Base-by-base conservation (phyloP, 2,113 vertebrate species). In the Murina feae region DNA sequence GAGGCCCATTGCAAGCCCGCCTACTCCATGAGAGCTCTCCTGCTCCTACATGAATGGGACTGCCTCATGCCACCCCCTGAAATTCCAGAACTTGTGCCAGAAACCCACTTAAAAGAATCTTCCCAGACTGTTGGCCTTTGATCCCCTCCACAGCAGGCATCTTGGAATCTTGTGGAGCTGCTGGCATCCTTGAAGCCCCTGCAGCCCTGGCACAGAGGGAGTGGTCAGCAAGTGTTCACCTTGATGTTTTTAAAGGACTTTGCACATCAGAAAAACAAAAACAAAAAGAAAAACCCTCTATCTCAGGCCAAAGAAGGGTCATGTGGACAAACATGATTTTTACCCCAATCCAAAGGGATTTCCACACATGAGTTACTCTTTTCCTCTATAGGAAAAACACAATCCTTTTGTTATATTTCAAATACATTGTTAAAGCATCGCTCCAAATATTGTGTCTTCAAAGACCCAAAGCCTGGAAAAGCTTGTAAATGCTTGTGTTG, bases 391-490 rank as follows among this genome's bases (percentile, higher is more conserved):
- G 66, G 55, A 90, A 71, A 90, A 93, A 86, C 60, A 68, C 37
- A 25, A 11, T 65, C 66, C 55, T n/a, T 83, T 51, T 49, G 21
- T 55, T 68, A 35, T 74, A 76, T n/a, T 63, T 92, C 92, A 94
- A 83, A 69, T 58, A 42, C 16, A 71, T n/a, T 72, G 82, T 72
- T 95, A 71, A 92, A 92, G 51, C 79, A 63, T 51, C 68, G 39
- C 53, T 69, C 85, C 72, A 89, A 87, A 89, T 74, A 30, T 44
- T 65, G 42, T 32, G 5, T 89, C 90, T 97, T 96, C 75, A 44
- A 89, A 14, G 42, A 65, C 71, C 87, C 71, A 93, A 58, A 71
- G 58, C 4, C 63, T 53, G 83, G 42, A 69, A 79, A 91, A 84
- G 23, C 35, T 80, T 63, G 17, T 47, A 51, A 84, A 42, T 42